These are phyloP conservation scores for Seriola rivoliana DNA, from an alignment of 2,113 vertebrate genomes.

Conservation along the genomic window DNA sequence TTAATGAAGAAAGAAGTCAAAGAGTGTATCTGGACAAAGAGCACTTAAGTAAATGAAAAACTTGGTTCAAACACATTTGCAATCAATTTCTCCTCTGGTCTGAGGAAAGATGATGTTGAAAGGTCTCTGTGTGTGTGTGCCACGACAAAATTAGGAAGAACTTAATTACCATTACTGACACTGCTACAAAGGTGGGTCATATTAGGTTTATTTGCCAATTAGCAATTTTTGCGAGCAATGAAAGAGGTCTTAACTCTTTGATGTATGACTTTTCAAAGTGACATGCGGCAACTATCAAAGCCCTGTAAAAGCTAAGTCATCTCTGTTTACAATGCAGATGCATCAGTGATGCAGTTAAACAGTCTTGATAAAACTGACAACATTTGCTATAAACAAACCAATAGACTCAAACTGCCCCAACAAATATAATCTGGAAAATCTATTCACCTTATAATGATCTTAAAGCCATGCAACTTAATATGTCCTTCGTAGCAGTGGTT, in stretches of 20 bases:
- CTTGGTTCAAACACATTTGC: neutral
- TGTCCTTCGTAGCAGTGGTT: neutral
- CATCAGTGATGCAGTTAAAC: neutral
- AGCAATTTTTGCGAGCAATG: slow-evolving; percentile 11
- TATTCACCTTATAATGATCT: slow-evolving; percentile 6
- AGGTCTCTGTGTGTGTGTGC: neutral
- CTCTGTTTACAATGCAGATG: neutral
- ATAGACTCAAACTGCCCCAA: neutral
- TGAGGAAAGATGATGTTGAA: neutral
- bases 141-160: neutral
- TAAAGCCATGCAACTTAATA: neutral
- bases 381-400: neutral
- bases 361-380: slow-evolving; percentile 1
- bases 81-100: neutral
- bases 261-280: slow-evolving; percentile 18
- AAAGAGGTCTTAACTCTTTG: slow-evolving; percentile 12
- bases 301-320: neutral
- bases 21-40: neutral
- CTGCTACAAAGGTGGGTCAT: neutral
- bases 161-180: neutral
- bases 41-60: neutral
- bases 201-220: slow-evolving; percentile 16
- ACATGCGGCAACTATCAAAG: neutral
- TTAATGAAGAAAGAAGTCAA: neutral
- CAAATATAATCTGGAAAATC: neutral